A percentile compares a stretch with the other conserved stretches of the same genome.
phyloP scores from a whole-genome alignment of 1,140 invertebrate genomes.

The Drosophila novamexicana region DNA sequence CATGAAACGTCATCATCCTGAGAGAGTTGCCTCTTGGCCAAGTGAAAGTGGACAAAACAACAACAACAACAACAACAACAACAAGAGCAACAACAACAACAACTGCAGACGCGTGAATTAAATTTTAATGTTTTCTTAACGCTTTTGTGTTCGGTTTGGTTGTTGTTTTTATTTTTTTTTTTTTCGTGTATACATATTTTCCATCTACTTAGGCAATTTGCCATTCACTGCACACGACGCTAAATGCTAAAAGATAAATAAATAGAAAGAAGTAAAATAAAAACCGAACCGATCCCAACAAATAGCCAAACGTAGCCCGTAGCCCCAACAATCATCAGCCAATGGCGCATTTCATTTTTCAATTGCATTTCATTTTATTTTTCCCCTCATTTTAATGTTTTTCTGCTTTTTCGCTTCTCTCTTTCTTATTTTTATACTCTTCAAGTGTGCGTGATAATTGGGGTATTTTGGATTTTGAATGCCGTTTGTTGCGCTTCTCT shows the following conservation, averaged over 20 bases:
- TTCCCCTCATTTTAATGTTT: slow-evolving; percentile 8
- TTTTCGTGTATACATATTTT: slow-evolving; percentile 48
- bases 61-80: slow-evolving; percentile 7
- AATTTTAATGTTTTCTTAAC: slow-evolving; percentile 63
- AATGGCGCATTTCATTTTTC: slow-evolving; percentile 72
- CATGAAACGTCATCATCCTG: slow-evolving; percentile 63
- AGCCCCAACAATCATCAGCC: slow-evolving; percentile 23
- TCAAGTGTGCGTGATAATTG: slow-evolving; percentile 8
- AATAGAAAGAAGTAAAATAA: slow-evolving; percentile 17
- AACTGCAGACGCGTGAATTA: slow-evolving; percentile 76
- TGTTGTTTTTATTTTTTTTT: slow-evolving; percentile 8
- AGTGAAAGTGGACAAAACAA: slow-evolving; percentile 74
- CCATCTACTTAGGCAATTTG: slow-evolving; percentile 76
- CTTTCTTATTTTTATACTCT: not conserved
- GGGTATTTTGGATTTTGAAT: not conserved
- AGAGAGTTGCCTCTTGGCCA: slow-evolving; percentile 42
- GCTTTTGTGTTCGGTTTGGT: slow-evolving; percentile 26
- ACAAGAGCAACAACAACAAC: slow-evolving; percentile 6
- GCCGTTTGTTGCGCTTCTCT: slow-evolving; percentile 4
- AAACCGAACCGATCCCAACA: slow-evolving; percentile 23
- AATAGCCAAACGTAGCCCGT: slow-evolving; percentile 22
- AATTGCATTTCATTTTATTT: slow-evolving; percentile 62
- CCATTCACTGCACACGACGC: slow-evolving; percentile 74
- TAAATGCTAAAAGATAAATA: slow-evolving; percentile 31
- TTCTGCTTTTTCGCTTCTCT: slow-evolving; percentile 2